Conservation (phyloP, 2,113 vertebrate genomes). For the Rana temporaria region DNA sequence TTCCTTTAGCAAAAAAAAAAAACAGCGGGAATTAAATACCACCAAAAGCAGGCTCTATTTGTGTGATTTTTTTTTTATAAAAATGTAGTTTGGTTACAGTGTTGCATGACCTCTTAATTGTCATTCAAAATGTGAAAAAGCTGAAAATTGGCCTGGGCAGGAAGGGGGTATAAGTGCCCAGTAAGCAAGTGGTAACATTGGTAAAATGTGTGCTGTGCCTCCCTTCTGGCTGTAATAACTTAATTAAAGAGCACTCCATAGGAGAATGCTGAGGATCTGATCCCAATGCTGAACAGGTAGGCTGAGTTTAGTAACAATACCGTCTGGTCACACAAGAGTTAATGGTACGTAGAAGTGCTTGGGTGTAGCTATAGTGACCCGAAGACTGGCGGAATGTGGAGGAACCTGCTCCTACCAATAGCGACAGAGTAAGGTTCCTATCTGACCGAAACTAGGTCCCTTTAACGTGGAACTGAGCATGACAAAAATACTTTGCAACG, state of each 20-base stretch:
- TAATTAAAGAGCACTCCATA: neutral
- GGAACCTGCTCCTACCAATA: slow-evolving; percentile 9
- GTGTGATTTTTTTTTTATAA: too few species aligned
- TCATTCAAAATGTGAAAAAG: too few species aligned
- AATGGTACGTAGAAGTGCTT: neutral
- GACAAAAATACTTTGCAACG: neutral
- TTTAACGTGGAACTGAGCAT: neutral
- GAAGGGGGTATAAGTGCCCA: too few species aligned
- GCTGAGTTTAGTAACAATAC: neutral
- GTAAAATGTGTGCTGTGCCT: neutral
- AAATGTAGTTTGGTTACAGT: too few species aligned
- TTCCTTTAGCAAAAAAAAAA: too few species aligned
- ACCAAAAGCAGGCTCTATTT: too few species aligned
- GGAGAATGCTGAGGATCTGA: slow-evolving; percentile 1
- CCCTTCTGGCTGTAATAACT: neutral
- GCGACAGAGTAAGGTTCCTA: neutral
- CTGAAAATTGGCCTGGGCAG: too few species aligned
- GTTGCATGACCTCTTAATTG: too few species aligned
- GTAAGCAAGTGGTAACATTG: too few species aligned
- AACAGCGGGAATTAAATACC: too few species aligned
- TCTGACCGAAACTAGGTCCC: slow-evolving; percentile 26
- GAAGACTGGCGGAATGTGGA: slow-evolving; percentile 18
- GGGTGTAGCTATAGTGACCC: slow-evolving; percentile 29
- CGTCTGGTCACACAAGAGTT: slow-evolving; percentile 9
- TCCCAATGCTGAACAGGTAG: neutral